Evolutionary conservation across 2,888 invertebrate genomes (phyloP), one percentile per base, ranked within the genome.

Genomic region (Carabus problematicus): DNA sequence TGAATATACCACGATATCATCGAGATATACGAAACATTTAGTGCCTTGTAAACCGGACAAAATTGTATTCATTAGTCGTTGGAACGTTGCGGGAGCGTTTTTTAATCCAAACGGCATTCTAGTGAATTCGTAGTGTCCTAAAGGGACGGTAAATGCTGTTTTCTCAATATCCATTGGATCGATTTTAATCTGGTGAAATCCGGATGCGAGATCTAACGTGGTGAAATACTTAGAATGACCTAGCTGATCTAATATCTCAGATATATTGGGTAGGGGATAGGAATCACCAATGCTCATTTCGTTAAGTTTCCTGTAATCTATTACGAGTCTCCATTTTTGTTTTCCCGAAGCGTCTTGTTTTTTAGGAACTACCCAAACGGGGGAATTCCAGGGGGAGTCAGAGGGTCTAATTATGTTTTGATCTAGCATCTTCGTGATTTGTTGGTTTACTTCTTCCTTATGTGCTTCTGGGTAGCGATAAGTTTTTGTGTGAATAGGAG

Each of bases 11-110:
- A 72, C 71, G 9, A 74, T 71, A 52, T 74, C 73, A 49, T 75
- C 75, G 14, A 75, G 29, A 47, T 73, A 75, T 6, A 72, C 71
- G 12, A 72, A 73, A 12, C 72, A 64, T 47, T 72, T 71, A 18
- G 64, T 64, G 11, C 66, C 72, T 56, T 71, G 62, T 8, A 73
- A 43, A 1, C 72, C 73, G 1, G 60, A 8, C n/a, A 75, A 55
- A 3, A 74, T 70, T 12, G 52, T 76, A 49, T 80, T 76, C 80
- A 81, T 81, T 19, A 78, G 68, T 2, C 79, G 62, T 73, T 81
- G 81, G 63, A 82, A 81, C 0, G 80, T 80, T 0, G 77, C 76
- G n/a, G n/a, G n/a, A n/a, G n/a, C n/a, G n/a, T n/a, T n/a, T n/a
- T n/a, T n/a, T n/a, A n/a, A n/a, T n/a, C n/a, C n/a, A n/a, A n/a